A percentile compares a stretch with the other conserved stretches of the same genome.
These are phyloP conservation scores for Colinus virginianus DNA, from an alignment of 2,113 vertebrate species.

Conservation along the genomic window DNA sequence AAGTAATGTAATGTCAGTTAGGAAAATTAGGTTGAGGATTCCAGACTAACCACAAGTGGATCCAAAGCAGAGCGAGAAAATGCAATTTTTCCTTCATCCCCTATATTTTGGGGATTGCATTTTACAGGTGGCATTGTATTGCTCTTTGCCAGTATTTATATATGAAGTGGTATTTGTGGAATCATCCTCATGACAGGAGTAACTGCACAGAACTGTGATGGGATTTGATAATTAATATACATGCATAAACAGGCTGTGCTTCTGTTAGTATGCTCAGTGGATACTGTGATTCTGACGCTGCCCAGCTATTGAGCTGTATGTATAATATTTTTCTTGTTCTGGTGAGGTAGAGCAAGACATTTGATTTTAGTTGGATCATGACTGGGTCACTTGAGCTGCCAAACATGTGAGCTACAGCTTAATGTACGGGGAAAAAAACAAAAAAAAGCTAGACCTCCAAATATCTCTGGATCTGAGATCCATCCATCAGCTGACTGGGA, in stretches of 20 bases:
- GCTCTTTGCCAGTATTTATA: background rate
- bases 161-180: background rate
- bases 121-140: conserved; percentile 4
- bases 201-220: background rate
- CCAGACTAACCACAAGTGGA: background rate
- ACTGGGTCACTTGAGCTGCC: accelerated
- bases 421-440: background rate
- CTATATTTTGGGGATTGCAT: background rate
- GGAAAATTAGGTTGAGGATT: conserved; percentile 35
- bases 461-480: background rate
- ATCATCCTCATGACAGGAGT: background rate
- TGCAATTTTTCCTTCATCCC: conserved; percentile 4
- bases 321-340: background rate
- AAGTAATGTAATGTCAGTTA: conserved; percentile 44
- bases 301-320: background rate
- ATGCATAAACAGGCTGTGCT: background rate
- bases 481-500: background rate
- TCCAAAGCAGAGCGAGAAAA: conserved; percentile 17
- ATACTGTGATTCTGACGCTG: background rate
- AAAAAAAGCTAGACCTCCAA: background rate
- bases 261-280: background rate
- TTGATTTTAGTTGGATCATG: background rate
- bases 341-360: accelerated
- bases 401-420: background rate
- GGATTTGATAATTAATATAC: background rate